phyloP scores from a whole-genome alignment of 2,113 vertebrate genomes.

The Myiozetetes cayanensis region DNA sequence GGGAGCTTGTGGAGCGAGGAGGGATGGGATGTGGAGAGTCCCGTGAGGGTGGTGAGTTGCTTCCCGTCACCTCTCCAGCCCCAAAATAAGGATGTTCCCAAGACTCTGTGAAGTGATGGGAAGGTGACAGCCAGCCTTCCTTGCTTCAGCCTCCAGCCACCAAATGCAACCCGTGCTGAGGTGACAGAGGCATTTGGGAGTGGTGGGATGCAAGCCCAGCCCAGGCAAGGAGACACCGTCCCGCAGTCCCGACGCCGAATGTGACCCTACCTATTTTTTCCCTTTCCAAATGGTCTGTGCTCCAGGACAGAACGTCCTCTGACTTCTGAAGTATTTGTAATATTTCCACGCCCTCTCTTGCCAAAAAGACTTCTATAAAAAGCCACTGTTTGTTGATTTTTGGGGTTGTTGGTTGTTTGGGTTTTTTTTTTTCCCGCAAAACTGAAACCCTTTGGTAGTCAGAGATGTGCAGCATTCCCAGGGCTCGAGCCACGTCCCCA shows the following conservation, averaged over 20 bases:
- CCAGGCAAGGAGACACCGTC: neutral
- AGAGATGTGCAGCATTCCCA: neutral
- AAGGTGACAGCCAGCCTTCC: neutral
- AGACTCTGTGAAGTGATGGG: accelerated
- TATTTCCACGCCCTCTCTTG: constrained; percentile 29
- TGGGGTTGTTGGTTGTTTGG: neutral
- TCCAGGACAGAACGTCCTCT: constrained; percentile 60
- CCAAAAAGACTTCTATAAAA: constrained; percentile 59
- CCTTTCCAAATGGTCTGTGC: neutral
- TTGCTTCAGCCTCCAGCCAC: neutral
- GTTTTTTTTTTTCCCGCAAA: neutral
- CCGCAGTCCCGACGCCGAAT: neutral
- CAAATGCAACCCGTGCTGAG: neutral
- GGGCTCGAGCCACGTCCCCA: neutral
- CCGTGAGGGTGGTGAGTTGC: accelerated
- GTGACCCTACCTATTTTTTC: neutral
- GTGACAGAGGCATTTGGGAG: neutral
- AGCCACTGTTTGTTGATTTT: neutral
- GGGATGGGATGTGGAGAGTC: neutral
- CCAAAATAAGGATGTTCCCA: accelerated
- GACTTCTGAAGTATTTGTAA: constrained; percentile 57
- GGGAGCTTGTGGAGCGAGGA: neutral
- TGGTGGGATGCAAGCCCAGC: neutral
- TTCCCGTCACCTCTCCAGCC: neutral
- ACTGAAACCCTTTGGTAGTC: neutral